Evolutionary conservation across 2,888 invertebrate species (phyloP).

Genomic region (Morpho deidamia): DNA sequence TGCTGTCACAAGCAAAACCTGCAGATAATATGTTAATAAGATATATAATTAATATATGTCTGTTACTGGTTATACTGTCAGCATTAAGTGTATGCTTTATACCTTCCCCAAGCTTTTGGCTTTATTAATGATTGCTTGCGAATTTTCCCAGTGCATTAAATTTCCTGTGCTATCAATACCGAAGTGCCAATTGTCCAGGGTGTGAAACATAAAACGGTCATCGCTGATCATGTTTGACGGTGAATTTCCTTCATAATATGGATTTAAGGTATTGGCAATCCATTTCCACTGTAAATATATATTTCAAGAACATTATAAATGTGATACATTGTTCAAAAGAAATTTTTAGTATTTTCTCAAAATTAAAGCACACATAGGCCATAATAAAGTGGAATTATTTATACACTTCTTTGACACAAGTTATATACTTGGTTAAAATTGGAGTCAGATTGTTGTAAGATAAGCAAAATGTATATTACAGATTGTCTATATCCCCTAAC

Average conservation of each 20-base stretch:
- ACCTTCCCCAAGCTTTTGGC: constrained; percentile 72
- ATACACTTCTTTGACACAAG: too few relatives aligned
- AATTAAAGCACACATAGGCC: too few relatives aligned
- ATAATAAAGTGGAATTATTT: too few relatives aligned
- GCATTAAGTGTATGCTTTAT: constrained; percentile 2
- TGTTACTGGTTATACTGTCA: too few relatives aligned
- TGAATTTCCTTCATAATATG: constrained; percentile 93
- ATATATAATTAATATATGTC: background rate
- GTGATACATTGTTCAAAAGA: too few relatives aligned
- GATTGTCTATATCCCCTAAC: too few relatives aligned
- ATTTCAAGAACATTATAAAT: background rate
- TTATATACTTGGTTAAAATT: too few relatives aligned
- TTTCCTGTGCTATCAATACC: constrained; percentile 92
- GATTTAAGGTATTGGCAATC: constrained; percentile 92
- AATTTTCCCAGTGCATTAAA: constrained; percentile 84
- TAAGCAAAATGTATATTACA: too few relatives aligned
- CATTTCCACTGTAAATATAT: constrained; percentile 84
- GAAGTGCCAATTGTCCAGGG: constrained; percentile 90
- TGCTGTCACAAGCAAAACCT: constrained; percentile 88
- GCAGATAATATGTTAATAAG: constrained; percentile 4
- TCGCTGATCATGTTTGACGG: constrained; percentile 85
- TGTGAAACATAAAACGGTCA: constrained; percentile 89
- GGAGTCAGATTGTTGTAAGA: too few relatives aligned
- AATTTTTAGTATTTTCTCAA: too few relatives aligned
- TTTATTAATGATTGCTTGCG: constrained; percentile 78